phyloP scores from a whole-genome alignment of 2,797 vertebrate species.

The Nasua narica region DNA sequence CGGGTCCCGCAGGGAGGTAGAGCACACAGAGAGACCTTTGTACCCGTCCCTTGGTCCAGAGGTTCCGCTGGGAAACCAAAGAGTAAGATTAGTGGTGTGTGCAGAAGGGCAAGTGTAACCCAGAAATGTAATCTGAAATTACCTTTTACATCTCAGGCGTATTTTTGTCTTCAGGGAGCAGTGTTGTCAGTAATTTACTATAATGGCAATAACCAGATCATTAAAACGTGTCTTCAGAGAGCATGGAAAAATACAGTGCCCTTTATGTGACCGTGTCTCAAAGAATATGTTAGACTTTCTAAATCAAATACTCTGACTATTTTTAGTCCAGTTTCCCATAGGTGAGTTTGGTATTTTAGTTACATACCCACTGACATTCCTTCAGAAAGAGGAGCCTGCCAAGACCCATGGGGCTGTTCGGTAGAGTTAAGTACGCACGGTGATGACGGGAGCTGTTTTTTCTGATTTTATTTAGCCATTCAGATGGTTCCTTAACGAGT shows the following conservation, averaged over 20 bases:
- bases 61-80: not conserved
- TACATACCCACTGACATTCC: not conserved
- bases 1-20: not conserved
- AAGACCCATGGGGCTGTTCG: not conserved
- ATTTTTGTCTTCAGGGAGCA: constrained; percentile 16
- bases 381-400: not conserved
- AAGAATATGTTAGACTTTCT: not conserved
- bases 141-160: not conserved
- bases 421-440: not conserved
- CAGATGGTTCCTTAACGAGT: not conserved
- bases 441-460: not conserved
- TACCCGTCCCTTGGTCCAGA: not conserved
- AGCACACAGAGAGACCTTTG: not conserved
- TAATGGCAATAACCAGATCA: constrained; percentile 26
- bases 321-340: not conserved
- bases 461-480: not conserved
- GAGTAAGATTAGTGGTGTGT: not conserved
- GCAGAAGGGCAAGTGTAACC: not conserved
- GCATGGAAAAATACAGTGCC: not conserved
- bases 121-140: constrained; percentile 22
- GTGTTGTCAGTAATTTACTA: constrained; percentile 22
- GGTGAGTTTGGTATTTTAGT: not conserved
- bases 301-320: not conserved
- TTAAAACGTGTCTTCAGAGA: constrained; percentile 4
- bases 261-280: not conserved